These are phyloP conservation scores for Choloepus hoffmanni DNA, from an alignment of 2,113 vertebrate genomes.

Conservation along the genomic window DNA sequence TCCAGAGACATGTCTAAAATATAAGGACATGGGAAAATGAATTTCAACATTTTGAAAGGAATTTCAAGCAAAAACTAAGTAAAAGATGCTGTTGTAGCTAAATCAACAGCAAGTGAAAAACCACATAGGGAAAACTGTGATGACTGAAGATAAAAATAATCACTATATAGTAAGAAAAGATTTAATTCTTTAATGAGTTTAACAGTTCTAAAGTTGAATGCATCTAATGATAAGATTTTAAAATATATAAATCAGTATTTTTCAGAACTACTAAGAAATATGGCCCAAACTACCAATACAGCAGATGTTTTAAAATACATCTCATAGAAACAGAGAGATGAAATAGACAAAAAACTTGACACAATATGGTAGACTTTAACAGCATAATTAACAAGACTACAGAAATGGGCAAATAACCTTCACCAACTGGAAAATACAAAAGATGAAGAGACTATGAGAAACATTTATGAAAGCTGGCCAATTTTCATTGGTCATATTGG, in stretches of 20 bases:
- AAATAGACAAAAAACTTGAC: not conserved
- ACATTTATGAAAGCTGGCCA: not conserved
- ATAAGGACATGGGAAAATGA: not conserved
- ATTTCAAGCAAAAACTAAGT: not conserved
- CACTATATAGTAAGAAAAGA: not conserved
- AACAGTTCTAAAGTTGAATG: not conserved
- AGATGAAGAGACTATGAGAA: not conserved
- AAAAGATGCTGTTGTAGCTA: not conserved
- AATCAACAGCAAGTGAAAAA: not conserved
- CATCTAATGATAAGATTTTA: not conserved
- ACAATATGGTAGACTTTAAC: not conserved
- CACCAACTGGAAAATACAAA: not conserved
- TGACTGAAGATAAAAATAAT: not conserved
- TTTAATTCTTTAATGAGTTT: not conserved
- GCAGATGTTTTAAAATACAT: not conserved
- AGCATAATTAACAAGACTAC: not conserved
- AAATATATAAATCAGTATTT: constrained; percentile 5
- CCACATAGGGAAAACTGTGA: not conserved
- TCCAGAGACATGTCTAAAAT: not conserved
- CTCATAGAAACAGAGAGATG: not conserved
- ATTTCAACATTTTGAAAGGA: not conserved
- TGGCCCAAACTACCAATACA: not conserved
- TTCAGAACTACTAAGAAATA: not conserved
- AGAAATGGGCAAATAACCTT: not conserved
- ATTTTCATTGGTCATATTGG: too few relatives aligned